Conservation (phyloP, 2,797 vertebrate genomes). For the Eupleurogrammus muticus region DNA sequence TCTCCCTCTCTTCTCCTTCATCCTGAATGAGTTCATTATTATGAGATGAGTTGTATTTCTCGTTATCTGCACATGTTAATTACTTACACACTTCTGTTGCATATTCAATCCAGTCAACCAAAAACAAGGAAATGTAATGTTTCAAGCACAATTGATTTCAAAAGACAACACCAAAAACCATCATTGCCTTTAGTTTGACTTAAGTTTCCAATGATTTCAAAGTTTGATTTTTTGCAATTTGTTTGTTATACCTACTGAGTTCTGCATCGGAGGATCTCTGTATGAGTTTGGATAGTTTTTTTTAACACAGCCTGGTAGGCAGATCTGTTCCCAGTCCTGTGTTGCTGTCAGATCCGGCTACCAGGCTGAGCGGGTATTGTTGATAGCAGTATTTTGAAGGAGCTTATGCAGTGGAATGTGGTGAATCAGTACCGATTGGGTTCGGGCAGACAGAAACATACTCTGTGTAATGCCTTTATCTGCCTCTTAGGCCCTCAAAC, state of each 20-base stretch:
- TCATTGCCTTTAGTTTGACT: constrained; percentile 85
- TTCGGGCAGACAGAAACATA: constrained; percentile 50
- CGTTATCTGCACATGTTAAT: constrained; percentile 88
- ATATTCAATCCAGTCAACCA: constrained; percentile 84
- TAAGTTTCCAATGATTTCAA: constrained; percentile 85
- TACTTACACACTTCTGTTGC: constrained; percentile 87
- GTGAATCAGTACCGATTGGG: constrained; percentile 60
- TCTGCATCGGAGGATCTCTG: constrained; percentile 83
- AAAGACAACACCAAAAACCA: constrained; percentile 72
- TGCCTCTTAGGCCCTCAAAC: constrained; percentile 96
- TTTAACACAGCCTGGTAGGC: constrained; percentile 77
- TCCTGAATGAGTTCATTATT: constrained; percentile 89
- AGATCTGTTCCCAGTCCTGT: constrained; percentile 70
- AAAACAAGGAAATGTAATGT: constrained; percentile 76
- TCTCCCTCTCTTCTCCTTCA: constrained; percentile 84
- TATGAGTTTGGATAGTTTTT: constrained; percentile 77
- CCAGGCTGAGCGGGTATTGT: constrained; percentile 75
- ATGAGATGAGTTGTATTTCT: constrained; percentile 88
- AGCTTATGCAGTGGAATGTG: constrained; percentile 72
- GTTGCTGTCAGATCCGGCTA: constrained; percentile 74
- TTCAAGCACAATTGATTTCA: constrained; percentile 61
- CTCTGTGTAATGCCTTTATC: constrained; percentile 83
- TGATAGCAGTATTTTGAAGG: constrained; percentile 68
- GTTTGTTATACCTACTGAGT: constrained; percentile 85
- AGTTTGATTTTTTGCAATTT: constrained; percentile 85